Evolutionary conservation across 2,888 invertebrate genomes (phyloP).

Genomic region (Monoplex corrugatus): DNA sequence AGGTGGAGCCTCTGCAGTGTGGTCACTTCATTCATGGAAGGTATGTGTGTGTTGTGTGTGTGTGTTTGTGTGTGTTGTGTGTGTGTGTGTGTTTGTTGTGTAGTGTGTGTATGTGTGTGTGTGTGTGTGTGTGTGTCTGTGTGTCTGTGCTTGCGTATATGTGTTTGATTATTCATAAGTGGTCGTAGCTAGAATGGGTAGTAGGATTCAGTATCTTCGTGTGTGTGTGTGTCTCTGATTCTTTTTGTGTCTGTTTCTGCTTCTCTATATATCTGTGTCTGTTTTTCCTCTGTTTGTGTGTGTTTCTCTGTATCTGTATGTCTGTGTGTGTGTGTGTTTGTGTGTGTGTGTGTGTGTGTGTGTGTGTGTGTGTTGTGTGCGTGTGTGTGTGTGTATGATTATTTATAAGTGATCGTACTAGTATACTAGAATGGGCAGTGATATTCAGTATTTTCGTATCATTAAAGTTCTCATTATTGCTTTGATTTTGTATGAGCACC

Average conservation of each 20-base stretch:
- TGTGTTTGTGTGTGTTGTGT: neutral
- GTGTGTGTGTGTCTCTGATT: no score
- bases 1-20: slow-evolving; percentile 91
- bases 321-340: neutral
- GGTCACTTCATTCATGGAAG: slow-evolving; percentile 90
- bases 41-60: slow-evolving; percentile 57
- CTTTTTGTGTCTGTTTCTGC: no score
- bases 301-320: no score
- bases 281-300: no score
- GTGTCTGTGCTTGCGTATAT: neutral
- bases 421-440: neutral
- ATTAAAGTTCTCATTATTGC: no score
- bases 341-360: slow-evolving; percentile 28
- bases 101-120: neutral
- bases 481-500: no score
- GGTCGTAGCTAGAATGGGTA: no score
- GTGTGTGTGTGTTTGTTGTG: neutral
- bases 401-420: neutral
- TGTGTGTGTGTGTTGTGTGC: neutral
- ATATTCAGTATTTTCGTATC: no score
- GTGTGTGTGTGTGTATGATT: slow-evolving; percentile 1
- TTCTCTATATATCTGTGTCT: neutral
- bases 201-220: no score
- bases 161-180: neutral
- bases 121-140: neutral